Evolutionary conservation across 1,140 invertebrate genomes (phyloP).

Genomic region (Rhizoglyphus robini): DNA sequence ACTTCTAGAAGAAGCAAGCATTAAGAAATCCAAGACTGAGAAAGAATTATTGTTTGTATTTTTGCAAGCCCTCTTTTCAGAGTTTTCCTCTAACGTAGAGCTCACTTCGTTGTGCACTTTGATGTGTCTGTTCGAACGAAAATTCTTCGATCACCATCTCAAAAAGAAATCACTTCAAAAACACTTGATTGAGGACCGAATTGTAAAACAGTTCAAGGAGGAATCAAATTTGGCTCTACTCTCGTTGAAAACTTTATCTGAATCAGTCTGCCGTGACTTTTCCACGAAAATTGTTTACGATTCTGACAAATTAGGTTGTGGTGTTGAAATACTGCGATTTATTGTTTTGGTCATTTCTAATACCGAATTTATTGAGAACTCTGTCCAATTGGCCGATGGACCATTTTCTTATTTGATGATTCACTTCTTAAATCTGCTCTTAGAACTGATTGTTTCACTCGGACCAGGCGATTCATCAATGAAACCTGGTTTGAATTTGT

Average conservation of each 20-base stretch:
- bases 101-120: slow-evolving; percentile 1
- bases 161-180: background rate
- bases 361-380: background rate
- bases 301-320: background rate
- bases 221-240: background rate
- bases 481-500: background rate
- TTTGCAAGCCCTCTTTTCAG: background rate
- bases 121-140: slow-evolving; percentile 18
- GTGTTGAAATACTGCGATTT: background rate
- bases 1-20: slow-evolving; percentile 29
- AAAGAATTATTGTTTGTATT: slow-evolving; percentile 1
- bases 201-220: background rate
- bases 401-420: background rate
- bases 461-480: background rate
- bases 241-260: background rate
- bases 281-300: background rate
- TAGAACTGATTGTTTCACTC: slow-evolving; percentile 3
- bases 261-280: background rate
- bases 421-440: background rate
- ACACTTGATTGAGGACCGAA: background rate
- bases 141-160: slow-evolving; percentile 9
- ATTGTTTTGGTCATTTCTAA: background rate
- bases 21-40: slow-evolving; percentile 21
- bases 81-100: background rate
- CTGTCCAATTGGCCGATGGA: background rate